Base-by-base conservation (phyloP, 23 tunicate genomes). In the Aplidium turbinatum region DNA sequence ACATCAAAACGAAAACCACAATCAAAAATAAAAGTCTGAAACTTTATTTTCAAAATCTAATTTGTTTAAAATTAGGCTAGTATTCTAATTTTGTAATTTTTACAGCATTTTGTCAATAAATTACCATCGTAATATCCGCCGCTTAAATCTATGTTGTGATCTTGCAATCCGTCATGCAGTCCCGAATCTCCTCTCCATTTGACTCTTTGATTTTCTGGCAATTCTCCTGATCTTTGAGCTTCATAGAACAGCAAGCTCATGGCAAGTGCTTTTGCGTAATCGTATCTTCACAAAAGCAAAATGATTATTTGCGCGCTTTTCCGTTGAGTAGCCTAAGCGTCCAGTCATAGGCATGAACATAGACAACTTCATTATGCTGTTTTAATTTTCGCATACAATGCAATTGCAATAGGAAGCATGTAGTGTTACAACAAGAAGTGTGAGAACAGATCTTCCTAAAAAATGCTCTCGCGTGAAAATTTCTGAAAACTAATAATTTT, bases 51-150 rank as follows among this genome's bases (percentile, higher is more conserved):
- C 51, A 13, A 18, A 46, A 18, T 46, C 16, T 16, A 46, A 46
- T 13, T 46, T 18, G 51, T 13, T 46, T 16, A 18, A 18, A 13
- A 46, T 13, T 46, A 46, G 18, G 16, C 18, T 18, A 16, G 16
- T 46, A 16, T 46, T 46, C 18, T 18, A 46, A 16, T 16, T 16
- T 16, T 46, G 16, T 16, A 13, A 18, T 46, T 46, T n/a, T n/a
- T n/a, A n/a, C 48, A 35, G 50, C 47, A 0, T 23, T 36, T 0
- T 28, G 18, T 46, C 57, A 21, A 9, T 42, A 55, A 9, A 28
- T 22, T 42, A 83, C 98, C 98, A 57, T 93, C 98, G 48, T 93
- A 93, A 63, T 93, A 93, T 47, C 98, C 98, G 28, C 98, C 98
- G 31, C 63, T 30, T 47, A 93, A 61, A 56, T 93, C 98, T 25